Percentiles rank a stretch among this genome's conserved stretches.
Evolutionary conservation across 2,797 vertebrate genomes (phyloP).

Genomic region (Bufotes viridis): DNA sequence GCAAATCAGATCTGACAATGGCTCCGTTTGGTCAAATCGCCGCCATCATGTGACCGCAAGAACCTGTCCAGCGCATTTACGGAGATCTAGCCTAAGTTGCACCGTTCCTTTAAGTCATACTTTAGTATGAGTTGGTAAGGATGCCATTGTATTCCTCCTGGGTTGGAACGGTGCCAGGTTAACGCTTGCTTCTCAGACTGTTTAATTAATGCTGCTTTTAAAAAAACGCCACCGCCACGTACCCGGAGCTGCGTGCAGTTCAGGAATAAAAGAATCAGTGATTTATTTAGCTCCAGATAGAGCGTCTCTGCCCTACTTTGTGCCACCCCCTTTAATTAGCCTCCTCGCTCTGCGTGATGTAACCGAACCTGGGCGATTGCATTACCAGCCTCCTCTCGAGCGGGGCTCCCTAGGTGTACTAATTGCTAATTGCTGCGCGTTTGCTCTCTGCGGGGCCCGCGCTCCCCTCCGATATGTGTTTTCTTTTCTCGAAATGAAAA

Average conservation of each 20-base stretch:
- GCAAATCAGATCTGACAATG: too few species aligned
- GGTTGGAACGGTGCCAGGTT: neutral
- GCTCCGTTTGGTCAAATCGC: too few species aligned
- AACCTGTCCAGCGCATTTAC: too few species aligned
- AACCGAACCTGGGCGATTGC: slow-evolving; percentile 42
- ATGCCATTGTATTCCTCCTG: neutral
- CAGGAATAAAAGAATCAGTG: slow-evolving; percentile 13
- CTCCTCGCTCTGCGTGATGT: slow-evolving; percentile 31
- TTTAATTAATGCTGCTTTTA: slow-evolving; percentile 24
- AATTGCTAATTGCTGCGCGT: slow-evolving; percentile 58
- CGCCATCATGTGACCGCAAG: too few species aligned
- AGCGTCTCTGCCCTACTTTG: slow-evolving; percentile 28
- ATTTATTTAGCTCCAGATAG: slow-evolving; percentile 34
- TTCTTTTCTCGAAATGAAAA: slow-evolving; percentile 36
- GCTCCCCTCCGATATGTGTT: slow-evolving; percentile 30
- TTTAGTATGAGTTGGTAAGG: neutral
- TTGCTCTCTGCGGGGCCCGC: slow-evolving; percentile 31
- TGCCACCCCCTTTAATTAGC: slow-evolving; percentile 47
- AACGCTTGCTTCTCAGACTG: neutral
- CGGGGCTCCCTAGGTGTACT: slow-evolving; percentile 40
- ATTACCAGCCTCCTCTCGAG: slow-evolving; percentile 30
- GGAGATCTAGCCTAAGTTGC: neutral
- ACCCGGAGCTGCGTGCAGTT: neutral
- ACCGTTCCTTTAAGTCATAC: neutral
- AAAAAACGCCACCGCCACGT: neutral